phyloP scores from a whole-genome alignment of 1,140 invertebrate genomes.

The Euwallacea similis region DNA sequence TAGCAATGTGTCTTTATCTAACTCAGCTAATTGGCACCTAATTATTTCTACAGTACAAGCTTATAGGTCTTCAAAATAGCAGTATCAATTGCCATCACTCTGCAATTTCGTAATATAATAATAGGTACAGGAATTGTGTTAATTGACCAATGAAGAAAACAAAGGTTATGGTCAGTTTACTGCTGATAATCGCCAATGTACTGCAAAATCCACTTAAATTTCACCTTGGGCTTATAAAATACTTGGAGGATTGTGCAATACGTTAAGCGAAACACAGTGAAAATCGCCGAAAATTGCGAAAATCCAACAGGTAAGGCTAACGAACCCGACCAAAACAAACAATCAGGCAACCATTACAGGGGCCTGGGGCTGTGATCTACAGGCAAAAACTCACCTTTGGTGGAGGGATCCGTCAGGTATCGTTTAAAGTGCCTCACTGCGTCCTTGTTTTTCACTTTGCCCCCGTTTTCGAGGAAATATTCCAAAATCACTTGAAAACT shows the following conservation, averaged over 20 bases:
- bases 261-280: constrained; percentile 5
- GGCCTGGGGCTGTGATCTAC: constrained; percentile 1
- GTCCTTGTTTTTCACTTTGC: constrained; percentile 83
- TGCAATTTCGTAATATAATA: too few relatives aligned
- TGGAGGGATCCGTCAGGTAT: constrained; percentile 77
- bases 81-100: too few relatives aligned
- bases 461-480: constrained; percentile 80
- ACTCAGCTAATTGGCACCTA: too few relatives aligned
- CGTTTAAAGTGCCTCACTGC: constrained; percentile 86
- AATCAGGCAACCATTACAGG: constrained; percentile 1
- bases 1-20: too few relatives aligned
- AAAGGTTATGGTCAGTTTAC: too few relatives aligned
- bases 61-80: too few relatives aligned
- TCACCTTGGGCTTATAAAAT: too few relatives aligned
- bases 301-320: constrained; percentile 22
- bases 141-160: too few relatives aligned
- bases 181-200: too few relatives aligned
- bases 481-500: constrained; percentile 80
- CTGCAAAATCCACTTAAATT: too few relatives aligned
- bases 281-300: constrained; percentile 3
- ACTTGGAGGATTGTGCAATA: background rate
- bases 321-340: constrained; percentile 45
- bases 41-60: too few relatives aligned
- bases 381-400: constrained; percentile 64
- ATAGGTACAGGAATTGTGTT: too few relatives aligned